Evolutionary conservation across 2,888 invertebrate species (phyloP), one percentile per base, ranked within the genome.

Genomic region (Nebria brevicollis): DNA sequence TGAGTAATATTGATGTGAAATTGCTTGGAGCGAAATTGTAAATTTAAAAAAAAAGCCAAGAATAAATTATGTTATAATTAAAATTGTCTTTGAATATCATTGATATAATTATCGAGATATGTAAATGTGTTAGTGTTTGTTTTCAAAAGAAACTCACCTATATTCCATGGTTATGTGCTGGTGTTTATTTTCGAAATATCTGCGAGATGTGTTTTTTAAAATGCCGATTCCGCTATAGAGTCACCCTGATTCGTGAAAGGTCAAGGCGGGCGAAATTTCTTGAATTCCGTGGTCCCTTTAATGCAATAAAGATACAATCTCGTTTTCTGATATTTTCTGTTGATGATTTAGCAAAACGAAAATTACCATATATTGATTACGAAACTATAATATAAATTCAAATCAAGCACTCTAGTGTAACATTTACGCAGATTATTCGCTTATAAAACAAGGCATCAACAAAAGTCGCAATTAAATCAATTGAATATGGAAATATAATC

Each of bases 311-410:
- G 70, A 70, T 70, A 54, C 13, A 26, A 70, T 34, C 70, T 70
- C 34, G 34, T 70, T 26, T 25, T 20, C 1, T 70, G 70, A 70
- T 70, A 25, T 70, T 70, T 70, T 70, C 54, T 54, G 54, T 54
- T 26, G 70, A 70, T 70, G 26, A 25, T 25, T 70, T 70, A 13
- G 25, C 34, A 70, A 70, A 54, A 7, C 25, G 34, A 70, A 70
- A 70, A 25, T 70, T 70, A 70, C 70, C 66, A 70, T 70, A 70
- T 70, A 70, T 70, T 70, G 70, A 25, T 70, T 25, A 70, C 54
- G 54, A 54, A 54, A 54, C 54, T 54, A 54, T 54, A 54, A 11
- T 54, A 20, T 70, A 25, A 25, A 70, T 20, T 11, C 25, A 15
- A 34, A 70, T 70, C 34, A 25, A 25, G 70, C 70, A 70, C 70